Percentiles rank a stretch among this genome's conserved stretches.
phyloP scores from a whole-genome alignment of 2,113 vertebrate species.

The Pithys albifrons region DNA sequence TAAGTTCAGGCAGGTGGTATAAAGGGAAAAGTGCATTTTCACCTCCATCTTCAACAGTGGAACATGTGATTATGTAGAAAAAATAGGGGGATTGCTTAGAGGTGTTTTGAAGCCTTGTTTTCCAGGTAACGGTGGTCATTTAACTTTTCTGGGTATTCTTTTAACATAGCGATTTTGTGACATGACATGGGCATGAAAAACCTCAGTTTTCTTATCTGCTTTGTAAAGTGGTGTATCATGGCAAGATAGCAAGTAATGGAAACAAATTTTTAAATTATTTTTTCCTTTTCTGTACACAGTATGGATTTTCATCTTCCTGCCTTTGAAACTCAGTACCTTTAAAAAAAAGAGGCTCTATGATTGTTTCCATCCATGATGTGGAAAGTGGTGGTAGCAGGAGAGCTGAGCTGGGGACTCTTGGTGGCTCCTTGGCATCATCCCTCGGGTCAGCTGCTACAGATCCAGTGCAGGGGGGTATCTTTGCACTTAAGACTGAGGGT shows the following conservation, averaged over 20 bases:
- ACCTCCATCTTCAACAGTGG: background rate
- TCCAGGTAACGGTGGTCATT: background rate
- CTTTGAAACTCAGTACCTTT: background rate
- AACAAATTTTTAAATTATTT: background rate
- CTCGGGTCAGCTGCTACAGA: background rate
- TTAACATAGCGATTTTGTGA: background rate
- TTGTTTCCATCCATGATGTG: fast-evolving
- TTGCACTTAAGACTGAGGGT: background rate
- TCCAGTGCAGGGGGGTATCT: background rate
- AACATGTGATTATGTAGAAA: background rate
- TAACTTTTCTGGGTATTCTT: background rate
- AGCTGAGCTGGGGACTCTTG: background rate
- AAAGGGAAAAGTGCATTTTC: background rate
- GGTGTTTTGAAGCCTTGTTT: background rate
- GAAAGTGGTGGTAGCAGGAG: background rate
- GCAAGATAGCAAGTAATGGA: background rate
- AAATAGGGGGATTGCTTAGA: background rate
- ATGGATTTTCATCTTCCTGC: background rate
- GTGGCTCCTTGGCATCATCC: background rate
- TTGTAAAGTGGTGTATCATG: background rate
- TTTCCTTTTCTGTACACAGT: background rate
- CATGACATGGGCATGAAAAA: fast-evolving
- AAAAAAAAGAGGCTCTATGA: background rate
- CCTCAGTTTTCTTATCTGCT: background rate
- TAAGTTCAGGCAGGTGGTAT: conserved; percentile 23